A percentile compares a stretch with the other conserved stretches of the same genome.
Conservation (phyloP, 1,140 invertebrate genomes). For the Mamestra configurata region DNA sequence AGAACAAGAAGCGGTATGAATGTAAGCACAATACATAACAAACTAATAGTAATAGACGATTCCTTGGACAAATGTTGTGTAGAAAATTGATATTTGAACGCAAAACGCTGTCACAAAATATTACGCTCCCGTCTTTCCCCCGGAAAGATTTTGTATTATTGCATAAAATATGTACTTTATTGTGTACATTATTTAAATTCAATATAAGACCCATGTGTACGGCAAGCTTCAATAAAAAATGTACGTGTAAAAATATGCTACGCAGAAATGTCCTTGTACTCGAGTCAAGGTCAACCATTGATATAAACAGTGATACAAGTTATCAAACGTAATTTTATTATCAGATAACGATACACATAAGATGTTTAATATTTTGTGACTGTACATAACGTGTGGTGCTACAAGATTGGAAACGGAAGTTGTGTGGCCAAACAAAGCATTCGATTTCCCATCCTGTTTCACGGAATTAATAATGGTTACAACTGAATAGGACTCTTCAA, state of each 20-base stretch:
- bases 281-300: slow-evolving; percentile 23
- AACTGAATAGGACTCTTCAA: slow-evolving; percentile 59
- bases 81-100: slow-evolving; percentile 68
- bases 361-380: slow-evolving; percentile 71
- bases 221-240: slow-evolving; percentile 38
- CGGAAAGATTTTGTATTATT: neutral
- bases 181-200: slow-evolving; percentile 8
- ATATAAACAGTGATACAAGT: slow-evolving; percentile 18
- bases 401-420: slow-evolving; percentile 70
- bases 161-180: slow-evolving; percentile 24
- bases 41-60: neutral
- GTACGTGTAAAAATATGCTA: slow-evolving; percentile 27
- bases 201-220: slow-evolving; percentile 41
- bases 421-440: slow-evolving; percentile 53
- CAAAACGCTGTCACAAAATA: slow-evolving; percentile 76
- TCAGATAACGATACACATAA: slow-evolving; percentile 37
- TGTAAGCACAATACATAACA: neutral
- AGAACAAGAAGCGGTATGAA: neutral
- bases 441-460: slow-evolving; percentile 69
- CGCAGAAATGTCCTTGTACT: slow-evolving; percentile 31
- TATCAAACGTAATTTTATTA: slow-evolving; percentile 43
- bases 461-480: slow-evolving; percentile 69
- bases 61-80: slow-evolving; percentile 50
- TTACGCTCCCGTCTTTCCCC: slow-evolving; percentile 42
- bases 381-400: slow-evolving; percentile 55